Conservation (phyloP, 2,888 invertebrate species). For the Stegana nigrithorax region DNA sequence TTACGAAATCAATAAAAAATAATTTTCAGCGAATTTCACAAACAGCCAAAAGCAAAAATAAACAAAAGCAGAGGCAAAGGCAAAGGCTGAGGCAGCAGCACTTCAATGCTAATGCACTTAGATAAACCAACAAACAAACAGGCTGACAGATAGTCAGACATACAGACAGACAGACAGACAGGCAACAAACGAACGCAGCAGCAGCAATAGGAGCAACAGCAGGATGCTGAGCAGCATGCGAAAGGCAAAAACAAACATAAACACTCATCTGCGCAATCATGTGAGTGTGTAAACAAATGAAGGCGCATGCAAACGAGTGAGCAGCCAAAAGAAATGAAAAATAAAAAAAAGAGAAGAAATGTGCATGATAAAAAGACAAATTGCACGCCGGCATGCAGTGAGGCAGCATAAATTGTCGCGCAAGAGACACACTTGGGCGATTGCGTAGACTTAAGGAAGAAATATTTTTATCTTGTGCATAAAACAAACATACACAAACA, state of each 20-base stretch:
- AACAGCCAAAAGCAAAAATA: slow-evolving; percentile 19
- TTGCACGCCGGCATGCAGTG: slow-evolving; percentile 27
- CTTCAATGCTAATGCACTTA: slow-evolving; percentile 41
- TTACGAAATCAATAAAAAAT: slow-evolving; percentile 42
- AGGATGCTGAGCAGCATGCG: too few relatives aligned
- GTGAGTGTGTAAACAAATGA: slow-evolving; percentile 43
- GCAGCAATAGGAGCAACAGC: too few relatives aligned
- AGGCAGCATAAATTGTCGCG: neutral
- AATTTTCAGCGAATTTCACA: neutral
- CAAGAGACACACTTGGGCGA: neutral
- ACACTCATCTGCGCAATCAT: slow-evolving; percentile 52
- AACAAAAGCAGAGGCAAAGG: slow-evolving; percentile 32
- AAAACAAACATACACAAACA: slow-evolving; percentile 17
- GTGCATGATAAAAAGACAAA: slow-evolving; percentile 31
- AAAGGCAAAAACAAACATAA: slow-evolving; percentile 1
- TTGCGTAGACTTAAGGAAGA: neutral
- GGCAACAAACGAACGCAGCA: slow-evolving; percentile 15
- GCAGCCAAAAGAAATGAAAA: too few relatives aligned
- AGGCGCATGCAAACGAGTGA: slow-evolving; percentile 6
- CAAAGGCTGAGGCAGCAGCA: too few relatives aligned
- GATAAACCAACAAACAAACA: slow-evolving; percentile 17
- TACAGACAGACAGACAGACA: slow-evolving; percentile 18
- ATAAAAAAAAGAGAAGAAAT: neutral
- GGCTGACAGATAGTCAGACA: slow-evolving; percentile 4
- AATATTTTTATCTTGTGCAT: neutral